Evolutionary conservation across 2,113 vertebrate genomes (phyloP).

Genomic region (Phrynocephalus versicolor): DNA sequence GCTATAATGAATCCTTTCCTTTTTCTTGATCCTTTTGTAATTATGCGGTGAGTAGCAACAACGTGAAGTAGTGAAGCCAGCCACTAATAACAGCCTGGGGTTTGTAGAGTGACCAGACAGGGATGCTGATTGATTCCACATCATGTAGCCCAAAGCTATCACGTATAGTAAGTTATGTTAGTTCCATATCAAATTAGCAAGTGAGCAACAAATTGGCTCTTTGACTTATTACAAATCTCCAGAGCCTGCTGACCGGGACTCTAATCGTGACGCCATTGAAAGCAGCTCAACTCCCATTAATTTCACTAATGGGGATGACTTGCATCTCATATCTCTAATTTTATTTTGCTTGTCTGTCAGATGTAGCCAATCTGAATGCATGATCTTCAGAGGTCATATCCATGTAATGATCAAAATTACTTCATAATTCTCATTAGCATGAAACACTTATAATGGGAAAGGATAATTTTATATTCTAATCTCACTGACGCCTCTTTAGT

Average conservation of each 20-base stretch:
- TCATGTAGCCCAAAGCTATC: background rate
- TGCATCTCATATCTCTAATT: background rate
- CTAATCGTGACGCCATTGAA: slow-evolving; percentile 5
- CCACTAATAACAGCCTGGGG: background rate
- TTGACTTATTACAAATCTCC: background rate
- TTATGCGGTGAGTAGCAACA: slow-evolving; percentile 1
- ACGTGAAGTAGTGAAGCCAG: background rate
- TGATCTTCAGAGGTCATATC: background rate
- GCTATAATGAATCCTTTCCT: background rate
- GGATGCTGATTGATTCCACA: background rate
- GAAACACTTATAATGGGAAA: background rate
- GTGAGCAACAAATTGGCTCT: background rate
- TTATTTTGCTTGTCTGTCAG: background rate
- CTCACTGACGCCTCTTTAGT: background rate
- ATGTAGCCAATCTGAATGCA: background rate
- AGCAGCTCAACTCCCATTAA: slow-evolving; percentile 15
- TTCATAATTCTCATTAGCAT: background rate
- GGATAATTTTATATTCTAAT: background rate
- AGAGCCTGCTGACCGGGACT: background rate
- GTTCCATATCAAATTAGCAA: slow-evolving; percentile 19
- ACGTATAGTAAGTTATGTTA: slow-evolving; percentile 1
- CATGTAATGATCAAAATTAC: background rate
- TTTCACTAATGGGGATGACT: slow-evolving; percentile 12
- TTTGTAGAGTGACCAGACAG: background rate
- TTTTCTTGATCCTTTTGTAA: background rate